Evolutionary conservation across 2,888 invertebrate genomes (phyloP), one percentile per base, ranked within the genome.

Genomic region (Drosophila fungiperda): DNA sequence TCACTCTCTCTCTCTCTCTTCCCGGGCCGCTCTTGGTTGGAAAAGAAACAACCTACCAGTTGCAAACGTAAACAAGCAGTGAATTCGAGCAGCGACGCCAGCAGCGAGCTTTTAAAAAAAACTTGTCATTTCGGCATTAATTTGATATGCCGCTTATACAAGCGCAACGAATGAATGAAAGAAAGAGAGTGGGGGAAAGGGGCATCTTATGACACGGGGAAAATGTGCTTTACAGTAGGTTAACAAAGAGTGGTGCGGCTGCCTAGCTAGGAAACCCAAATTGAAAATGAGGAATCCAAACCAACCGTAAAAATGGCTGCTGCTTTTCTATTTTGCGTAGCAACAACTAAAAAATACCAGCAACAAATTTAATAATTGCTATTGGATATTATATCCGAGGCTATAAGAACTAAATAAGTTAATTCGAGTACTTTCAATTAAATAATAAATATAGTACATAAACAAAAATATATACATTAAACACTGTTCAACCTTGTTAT

Each of bases 131-230:
- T 85, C 70, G 72, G 63, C 85, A 80, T 45, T 45, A 85, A 85
- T 87, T 89, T 71, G 75, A 82, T 85, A 84, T 76, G 80, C 73
- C 38, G 78, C 78, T 89, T 84, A 87, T 49, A 71, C 55, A 71
- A 78, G 64, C 63, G 64, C 50, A 65, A 36, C 71, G 38, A 57
- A 65, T 50, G 12, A 17, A n/a, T n/a, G 8, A 1, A 0, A 35
- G 38, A 17, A 3, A 32, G 8, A 20, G 55, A 5, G 12, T 3
- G 17, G 11, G 29, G 5, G 32, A 33, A 32, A 32, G 49, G 35
- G 17, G 48, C 26, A 32, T 60, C 54, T 60, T 42, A 26, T 40
- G 32, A 61, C 42, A 32, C n/a, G 26, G 64, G 29, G 20, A 54
- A 72, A 52, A 52, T 35, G 38, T 26, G 20, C 52, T 55, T 55